Base-by-base conservation (phyloP, 2,797 vertebrate species). In the Coilia nasus region DNA sequence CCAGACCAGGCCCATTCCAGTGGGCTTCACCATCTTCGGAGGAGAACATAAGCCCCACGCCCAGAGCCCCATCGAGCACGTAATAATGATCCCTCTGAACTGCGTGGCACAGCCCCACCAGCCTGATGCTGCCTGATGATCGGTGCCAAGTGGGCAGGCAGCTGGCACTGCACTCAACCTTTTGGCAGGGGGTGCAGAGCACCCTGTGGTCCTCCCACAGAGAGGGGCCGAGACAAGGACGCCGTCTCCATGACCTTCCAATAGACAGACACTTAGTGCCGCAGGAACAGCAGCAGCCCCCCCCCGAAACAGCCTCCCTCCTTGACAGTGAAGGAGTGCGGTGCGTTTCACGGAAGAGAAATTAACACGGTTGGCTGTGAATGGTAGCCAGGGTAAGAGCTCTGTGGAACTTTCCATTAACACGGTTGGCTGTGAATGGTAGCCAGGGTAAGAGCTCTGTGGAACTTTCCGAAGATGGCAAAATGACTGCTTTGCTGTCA, bases 141-240 rank as follows among this genome's bases (percentile, higher is more conserved):
- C 83, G 10, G 60, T 78, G 86, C 88, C 87, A 88, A 87, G 75
- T 35, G 47, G 86, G 67, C 60, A 31, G 56, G 87, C 88, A 86
- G 50, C 75, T 90, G 89, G 88, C 88, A 88, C 21, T 7, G 35
- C 71, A 21, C 71, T 78, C 71, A 21, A 31, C 17, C 71, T 35
- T 31, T 78, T 78, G 71, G 71, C 71, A 78, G 17, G 1, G 31
- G 71, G 31, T 15, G 3, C 1, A 6, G 35, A 44, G 7, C 71
- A 44, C 71, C 6, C 71, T 78, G 71, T 25, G 17, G 31, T 78
- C 31, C 4, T 78, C 71, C 71, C 71, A 78, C 71, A 78, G 71
- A 44, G 71, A 78, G 71, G 10, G 19, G 35, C 71, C 71, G 31
- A 78, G 71, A 78, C 71, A 78, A 78, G 71, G 71, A 78, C 71